Evolutionary conservation across 2,888 invertebrate species (phyloP), one percentile per base, ranked within the genome.

Genomic region (Halictus quadricinctus): DNA sequence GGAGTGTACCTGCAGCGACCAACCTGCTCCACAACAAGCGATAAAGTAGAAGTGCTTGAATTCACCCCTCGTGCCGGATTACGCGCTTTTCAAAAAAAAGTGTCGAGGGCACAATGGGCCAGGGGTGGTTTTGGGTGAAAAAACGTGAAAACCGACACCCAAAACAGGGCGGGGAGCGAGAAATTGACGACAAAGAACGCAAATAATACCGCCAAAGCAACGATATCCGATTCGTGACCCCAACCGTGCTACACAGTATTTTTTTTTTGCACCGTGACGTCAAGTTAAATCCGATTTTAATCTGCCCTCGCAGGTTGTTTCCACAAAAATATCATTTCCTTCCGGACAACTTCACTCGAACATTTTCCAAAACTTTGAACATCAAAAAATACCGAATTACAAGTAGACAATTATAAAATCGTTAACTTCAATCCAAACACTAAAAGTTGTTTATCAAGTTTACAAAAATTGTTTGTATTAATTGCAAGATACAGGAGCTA

Each of bases 121-220:
- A 90, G 87, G 92, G 93, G 92, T 92, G 93, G 88, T 94, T 94
- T 94, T 94, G 93, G 94, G 94, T 92, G 93, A 93, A 94, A 94
- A 94, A 93, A 92, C 92, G 91, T 93, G 94, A 94, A 94, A 94
- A 94, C 91, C 93, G 94, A 94, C 93, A 94, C 94, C 94, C 93
- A 94, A 94, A 94, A 92, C 94, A 93, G 93, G 93, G 92, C 91
- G 92, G 91, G 87, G 89, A 91, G 91, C 93, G 93, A 91, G 92
- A 94, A 94, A 94, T 94, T 92, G 93, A 88, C 91, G 91, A 93
- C 93, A 94, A 94, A 93, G 92, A 92, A 91, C 88, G 91, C 93
- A 92, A 93, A 93, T 94, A 93, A 93, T 92, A 89, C 91, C 89
- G 87, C 87, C 90, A 92, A 92, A 93, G 91, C 92, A 90, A 88